These are phyloP conservation scores for Tubulanus polymorphus DNA, from an alignment of 2,888 invertebrate genomes.

Conservation along the genomic window DNA sequence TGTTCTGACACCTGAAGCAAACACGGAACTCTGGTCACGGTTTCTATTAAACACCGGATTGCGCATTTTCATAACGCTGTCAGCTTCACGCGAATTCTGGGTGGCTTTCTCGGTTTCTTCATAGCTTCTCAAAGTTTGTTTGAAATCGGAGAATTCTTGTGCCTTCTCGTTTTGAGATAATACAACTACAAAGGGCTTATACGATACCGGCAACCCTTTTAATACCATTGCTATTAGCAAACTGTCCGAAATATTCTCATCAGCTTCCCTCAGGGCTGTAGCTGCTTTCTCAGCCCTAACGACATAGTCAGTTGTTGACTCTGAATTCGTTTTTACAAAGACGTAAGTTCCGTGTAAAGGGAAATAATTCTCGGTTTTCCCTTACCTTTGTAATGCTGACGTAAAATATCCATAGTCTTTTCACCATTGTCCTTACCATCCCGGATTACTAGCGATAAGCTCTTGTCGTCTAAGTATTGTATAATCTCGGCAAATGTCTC, in stretches of 20 bases:
- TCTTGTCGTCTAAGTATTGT: too few relatives aligned
- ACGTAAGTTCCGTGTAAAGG: too few relatives aligned
- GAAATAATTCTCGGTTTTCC: too few relatives aligned
- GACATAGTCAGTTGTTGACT: slow-evolving; percentile 18
- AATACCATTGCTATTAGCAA: slow-evolving; percentile 13
- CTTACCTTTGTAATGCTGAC: too few relatives aligned
- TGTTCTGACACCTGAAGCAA: too few relatives aligned
- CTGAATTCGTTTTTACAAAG: slow-evolving; percentile 9
- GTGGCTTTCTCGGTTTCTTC: neutral
- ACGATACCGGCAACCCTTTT: slow-evolving; percentile 10
- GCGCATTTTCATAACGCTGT: slow-evolving; percentile 2
- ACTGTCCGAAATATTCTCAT: slow-evolving; percentile 17
- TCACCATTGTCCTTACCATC: too few relatives aligned
- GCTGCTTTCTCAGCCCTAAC: slow-evolving; percentile 15
- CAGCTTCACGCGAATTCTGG: neutral
- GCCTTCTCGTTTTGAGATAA: slow-evolving; percentile 4
- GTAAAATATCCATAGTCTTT: too few relatives aligned
- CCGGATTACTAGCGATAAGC: too few relatives aligned
- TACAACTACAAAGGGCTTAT: slow-evolving; percentile 5
- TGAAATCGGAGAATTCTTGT: slow-evolving; percentile 13
- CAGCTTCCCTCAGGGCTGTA: slow-evolving; percentile 10
- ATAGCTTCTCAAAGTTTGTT: slow-evolving; percentile 13
- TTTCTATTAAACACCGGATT: too few relatives aligned
- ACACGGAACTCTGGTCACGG: too few relatives aligned
- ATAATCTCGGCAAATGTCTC: too few relatives aligned